Evolutionary conservation across 2,797 vertebrate species (phyloP).

Genomic region (Scyliorhinus canicula): DNA sequence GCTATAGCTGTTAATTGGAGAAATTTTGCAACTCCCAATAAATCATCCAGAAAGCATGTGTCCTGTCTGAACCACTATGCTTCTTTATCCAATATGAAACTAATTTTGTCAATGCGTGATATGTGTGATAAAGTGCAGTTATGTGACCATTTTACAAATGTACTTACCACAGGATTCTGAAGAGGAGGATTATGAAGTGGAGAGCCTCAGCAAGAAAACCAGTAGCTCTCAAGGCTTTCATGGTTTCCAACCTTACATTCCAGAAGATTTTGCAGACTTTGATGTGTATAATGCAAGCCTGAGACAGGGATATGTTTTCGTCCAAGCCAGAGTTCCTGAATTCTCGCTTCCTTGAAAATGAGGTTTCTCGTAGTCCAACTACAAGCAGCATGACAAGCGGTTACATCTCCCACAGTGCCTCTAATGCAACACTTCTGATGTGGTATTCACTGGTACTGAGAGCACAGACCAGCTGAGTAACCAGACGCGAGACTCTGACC

Average conservation of each 20-base stretch:
- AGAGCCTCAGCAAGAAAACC: slow-evolving; percentile 57
- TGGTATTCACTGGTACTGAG: slow-evolving; percentile 78
- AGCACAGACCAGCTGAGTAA: slow-evolving; percentile 79
- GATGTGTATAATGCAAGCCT: slow-evolving; percentile 87
- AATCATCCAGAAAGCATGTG: neutral
- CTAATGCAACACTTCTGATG: slow-evolving; percentile 87
- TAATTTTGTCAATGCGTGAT: neutral
- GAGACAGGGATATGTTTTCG: slow-evolving; percentile 67
- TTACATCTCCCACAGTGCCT: slow-evolving; percentile 96
- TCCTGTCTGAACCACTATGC: neutral
- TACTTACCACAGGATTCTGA: slow-evolving; percentile 76
- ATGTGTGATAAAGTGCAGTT: neutral
- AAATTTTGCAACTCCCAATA: neutral
- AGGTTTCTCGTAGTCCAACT: slow-evolving; percentile 83
- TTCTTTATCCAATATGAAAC: neutral
- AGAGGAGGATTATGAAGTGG: slow-evolving; percentile 74
- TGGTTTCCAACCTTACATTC: slow-evolving; percentile 72
- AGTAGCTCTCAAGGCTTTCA: slow-evolving; percentile 54
- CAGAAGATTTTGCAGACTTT: slow-evolving; percentile 95
- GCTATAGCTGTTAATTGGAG: neutral
- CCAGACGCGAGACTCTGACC: slow-evolving; percentile 62
- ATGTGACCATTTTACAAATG: slow-evolving; percentile 9
- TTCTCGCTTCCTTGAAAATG: slow-evolving; percentile 64
- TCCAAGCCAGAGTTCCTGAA: slow-evolving; percentile 60
- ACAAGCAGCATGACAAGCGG: slow-evolving; percentile 94